Conservation (phyloP, 2,113 vertebrate species). For the Callospermophilus lateralis region DNA sequence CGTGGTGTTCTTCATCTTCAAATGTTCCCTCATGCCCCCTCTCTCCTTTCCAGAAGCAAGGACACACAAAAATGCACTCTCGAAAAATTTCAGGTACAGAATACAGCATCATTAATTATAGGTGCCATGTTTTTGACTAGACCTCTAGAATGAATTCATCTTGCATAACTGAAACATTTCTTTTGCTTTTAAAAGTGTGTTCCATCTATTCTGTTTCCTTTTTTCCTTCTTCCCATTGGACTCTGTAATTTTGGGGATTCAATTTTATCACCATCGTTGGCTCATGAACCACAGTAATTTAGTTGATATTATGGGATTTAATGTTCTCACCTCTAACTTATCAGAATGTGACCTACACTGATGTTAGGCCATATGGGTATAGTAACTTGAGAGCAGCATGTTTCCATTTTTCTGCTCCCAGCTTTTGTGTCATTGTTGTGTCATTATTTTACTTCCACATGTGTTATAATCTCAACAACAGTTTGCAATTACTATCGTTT, state of each 20-base stretch:
- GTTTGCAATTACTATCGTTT: background rate
- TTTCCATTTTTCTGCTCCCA: background rate
- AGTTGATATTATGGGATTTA: background rate
- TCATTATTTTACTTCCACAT: background rate
- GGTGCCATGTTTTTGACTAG: accelerated
- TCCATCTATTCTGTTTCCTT: background rate
- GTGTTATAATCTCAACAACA: background rate
- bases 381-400: background rate
- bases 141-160: background rate
- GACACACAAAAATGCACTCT: background rate
- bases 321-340: background rate
- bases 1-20: too few relatives aligned
- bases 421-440: background rate
- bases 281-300: background rate
- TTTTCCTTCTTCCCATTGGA: background rate
- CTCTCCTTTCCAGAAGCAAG: background rate
- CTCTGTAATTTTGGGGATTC: background rate
- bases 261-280: background rate
- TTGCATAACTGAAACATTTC: background rate
- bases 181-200: background rate
- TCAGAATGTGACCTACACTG: background rate
- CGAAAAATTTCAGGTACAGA: background rate
- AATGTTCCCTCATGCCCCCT: background rate
- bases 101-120: background rate
- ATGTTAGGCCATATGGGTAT: background rate